Evolutionary conservation across 2,797 vertebrate genomes (phyloP).

Genomic region (Mus spretus): DNA sequence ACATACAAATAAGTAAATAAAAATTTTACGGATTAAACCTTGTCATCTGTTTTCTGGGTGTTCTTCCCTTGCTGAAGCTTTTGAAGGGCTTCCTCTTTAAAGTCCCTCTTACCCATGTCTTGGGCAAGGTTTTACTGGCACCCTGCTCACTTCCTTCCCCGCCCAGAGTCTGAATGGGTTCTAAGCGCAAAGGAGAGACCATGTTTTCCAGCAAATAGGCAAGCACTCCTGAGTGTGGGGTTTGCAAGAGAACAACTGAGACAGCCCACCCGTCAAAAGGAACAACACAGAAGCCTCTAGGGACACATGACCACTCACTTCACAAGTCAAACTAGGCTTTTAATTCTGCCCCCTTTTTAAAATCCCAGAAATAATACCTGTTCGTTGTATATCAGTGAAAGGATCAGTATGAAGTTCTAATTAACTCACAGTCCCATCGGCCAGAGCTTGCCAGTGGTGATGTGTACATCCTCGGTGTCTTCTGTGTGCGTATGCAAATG

Average conservation of each 20-base stretch:
- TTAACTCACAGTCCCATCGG: not conserved
- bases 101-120: not conserved
- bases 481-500: not conserved
- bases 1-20: not conserved
- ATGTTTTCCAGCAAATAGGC: not conserved
- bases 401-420: not conserved
- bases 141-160: not conserved
- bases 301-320: not conserved
- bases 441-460: not conserved
- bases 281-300: not conserved
- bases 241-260: not conserved
- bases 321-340: constrained; percentile 13
- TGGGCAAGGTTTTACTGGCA: not conserved
- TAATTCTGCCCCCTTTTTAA: not conserved
- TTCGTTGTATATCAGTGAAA: not conserved
- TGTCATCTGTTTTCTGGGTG: not conserved
- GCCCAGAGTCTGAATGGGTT: not conserved
- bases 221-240: not conserved
- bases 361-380: not conserved
- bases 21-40: not conserved
- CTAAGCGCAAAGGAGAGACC: not conserved
- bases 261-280: not conserved
- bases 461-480: not conserved
- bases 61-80: not conserved
- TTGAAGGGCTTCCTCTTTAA: not conserved